Percentiles rank a stretch among this genome's conserved stretches.
Evolutionary conservation across 1,140 invertebrate genomes (phyloP).

Genomic region (Meloidogyne exigua): DNA sequence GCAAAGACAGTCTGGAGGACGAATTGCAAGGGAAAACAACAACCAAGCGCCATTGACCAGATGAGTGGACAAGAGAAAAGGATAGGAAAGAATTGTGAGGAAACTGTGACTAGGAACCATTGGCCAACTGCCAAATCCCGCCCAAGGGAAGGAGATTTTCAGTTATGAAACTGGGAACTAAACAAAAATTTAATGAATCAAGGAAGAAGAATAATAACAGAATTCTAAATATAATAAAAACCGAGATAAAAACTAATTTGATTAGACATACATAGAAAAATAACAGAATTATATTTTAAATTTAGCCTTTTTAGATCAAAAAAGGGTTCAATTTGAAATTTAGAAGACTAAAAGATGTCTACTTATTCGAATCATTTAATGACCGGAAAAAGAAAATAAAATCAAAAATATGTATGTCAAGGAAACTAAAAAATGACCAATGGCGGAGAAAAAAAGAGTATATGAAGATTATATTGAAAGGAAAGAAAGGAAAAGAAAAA

Average conservation of each 20-base stretch:
- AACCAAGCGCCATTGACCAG: slow-evolving; percentile 13
- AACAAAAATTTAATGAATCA: too few species aligned
- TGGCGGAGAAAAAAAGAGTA: not conserved
- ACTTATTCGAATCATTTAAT: not conserved
- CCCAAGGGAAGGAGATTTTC: not conserved
- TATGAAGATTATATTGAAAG: not conserved
- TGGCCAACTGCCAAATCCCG: not conserved
- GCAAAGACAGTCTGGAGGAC: slow-evolving; percentile 9
- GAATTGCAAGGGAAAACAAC: not conserved
- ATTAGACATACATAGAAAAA: too few species aligned
- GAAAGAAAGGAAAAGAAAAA: not conserved
- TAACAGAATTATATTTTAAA: too few species aligned
- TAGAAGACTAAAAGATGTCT: not conserved
- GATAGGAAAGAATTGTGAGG: not conserved
- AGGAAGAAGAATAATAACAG: too few species aligned
- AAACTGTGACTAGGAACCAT: not conserved
- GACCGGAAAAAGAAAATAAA: not conserved
- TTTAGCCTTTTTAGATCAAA: too few species aligned
- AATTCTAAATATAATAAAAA: too few species aligned
- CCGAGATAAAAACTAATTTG: too few species aligned
- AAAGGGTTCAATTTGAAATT: not conserved
- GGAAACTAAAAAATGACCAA: not conserved
- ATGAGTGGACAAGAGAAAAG: slow-evolving; percentile 1
- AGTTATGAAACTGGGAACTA: not conserved
- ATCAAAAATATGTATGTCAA: not conserved